Evolutionary conservation across 2,888 invertebrate genomes (phyloP).

Genomic region (Uropetala carovei): DNA sequence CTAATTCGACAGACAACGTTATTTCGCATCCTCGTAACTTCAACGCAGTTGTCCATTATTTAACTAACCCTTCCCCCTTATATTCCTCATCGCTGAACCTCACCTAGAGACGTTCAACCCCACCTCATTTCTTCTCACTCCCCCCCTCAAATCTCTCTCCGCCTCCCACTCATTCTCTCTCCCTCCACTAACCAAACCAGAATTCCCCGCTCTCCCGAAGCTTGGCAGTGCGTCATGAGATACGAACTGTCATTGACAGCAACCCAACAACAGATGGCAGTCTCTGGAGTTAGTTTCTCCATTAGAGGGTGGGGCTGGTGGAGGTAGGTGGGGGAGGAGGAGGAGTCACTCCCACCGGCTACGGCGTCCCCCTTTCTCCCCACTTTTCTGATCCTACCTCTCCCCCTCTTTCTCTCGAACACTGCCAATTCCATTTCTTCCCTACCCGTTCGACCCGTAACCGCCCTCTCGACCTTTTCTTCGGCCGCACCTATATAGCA

Average conservation of each 20-base stretch:
- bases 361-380: not conserved
- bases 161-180: not conserved
- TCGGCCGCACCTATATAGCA: not conserved
- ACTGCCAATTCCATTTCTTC: slow-evolving; percentile 58
- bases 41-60: not conserved
- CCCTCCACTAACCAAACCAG: not conserved
- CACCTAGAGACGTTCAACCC: not conserved
- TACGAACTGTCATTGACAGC: slow-evolving; percentile 56
- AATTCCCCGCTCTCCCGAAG: not conserved
- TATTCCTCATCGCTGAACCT: not conserved
- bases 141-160: not conserved
- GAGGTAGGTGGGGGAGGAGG: not conserved
- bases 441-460: not conserved
- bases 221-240: slow-evolving; percentile 56
- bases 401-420: not conserved
- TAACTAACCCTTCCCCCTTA: not conserved
- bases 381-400: not conserved
- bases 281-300: slow-evolving; percentile 35
- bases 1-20: too few species aligned
- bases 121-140: not conserved
- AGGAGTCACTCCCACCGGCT: not conserved
- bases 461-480: not conserved
- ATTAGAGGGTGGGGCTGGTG: not conserved
- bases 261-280: slow-evolving; percentile 54
- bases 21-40: too few species aligned